Base-by-base conservation (phyloP, 2,797 vertebrate genomes). In the Peromyscus attwateri region DNA sequence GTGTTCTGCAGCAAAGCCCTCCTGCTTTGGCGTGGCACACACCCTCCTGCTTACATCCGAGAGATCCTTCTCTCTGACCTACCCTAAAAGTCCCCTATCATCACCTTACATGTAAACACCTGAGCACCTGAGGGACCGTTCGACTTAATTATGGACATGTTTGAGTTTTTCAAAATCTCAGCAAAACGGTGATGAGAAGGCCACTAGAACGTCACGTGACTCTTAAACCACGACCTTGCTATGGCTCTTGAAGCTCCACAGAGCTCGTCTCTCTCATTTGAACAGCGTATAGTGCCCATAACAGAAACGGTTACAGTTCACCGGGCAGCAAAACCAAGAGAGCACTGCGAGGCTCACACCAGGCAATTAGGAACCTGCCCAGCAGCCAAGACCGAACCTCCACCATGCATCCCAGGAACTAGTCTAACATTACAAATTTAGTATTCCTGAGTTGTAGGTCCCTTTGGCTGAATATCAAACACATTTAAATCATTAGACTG, bases 151-250 rank as follows among this genome's bases (percentile, higher is more conserved):
- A 55, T 14, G 29, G 55, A 55, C 34, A 57, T 57, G 40, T 17
- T 80, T 93, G 43, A 31, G 43, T 25, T 87, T 95, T 96, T 80
- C 62, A 79, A 95, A 95, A 79, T 87, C 64, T 76, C 62, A 79
- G 12, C 49, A 57, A 83, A 68, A 49, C 3, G 29, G 23, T 64
- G 25, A 76, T 43, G 46, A 92, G 87, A 83, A 46, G 23, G 90
- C 11, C 52, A 68, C 31, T 43, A 60, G 70, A 88, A 29, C 40
- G 95, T 68, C 55, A 68, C 14, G 46, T 93, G 87, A 93, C 49
- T 89, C 73, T 23, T 25, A 83, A 81, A 92, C 4, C 71, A 66
- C 2, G 66, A 82, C 37, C 62, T 8, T 27, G 19, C 64, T 29
- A 5, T 66, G 68, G 34, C n/a, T 87, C 76, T 25, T 34, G 40